Evolutionary conservation across 2,888 invertebrate genomes (phyloP), one percentile per base, ranked within the genome.

Genomic region (Melangyna quadrimaculata): DNA sequence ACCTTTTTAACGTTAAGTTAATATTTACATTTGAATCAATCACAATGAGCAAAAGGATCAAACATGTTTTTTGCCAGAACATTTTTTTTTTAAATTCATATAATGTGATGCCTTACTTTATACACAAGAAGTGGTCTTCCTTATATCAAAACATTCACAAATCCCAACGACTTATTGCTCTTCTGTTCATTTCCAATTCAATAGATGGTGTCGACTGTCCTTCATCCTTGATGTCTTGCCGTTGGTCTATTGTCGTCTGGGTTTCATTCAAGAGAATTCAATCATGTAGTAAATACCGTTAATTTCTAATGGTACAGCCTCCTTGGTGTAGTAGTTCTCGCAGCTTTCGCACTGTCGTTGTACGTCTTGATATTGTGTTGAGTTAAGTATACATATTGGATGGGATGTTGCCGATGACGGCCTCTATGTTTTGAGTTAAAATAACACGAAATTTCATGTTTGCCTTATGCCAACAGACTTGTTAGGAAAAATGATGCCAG

Each of bases 231-330:
- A 61, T 61, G 10, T 19, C 27, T 48, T 19, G 63, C 24, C 63
- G 27, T 59, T 37, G 57, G 17, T 61, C 27, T 35, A 65, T 65
- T 45, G 45, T 37, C 53, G 45, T 37, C 35, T 63, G 22, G 22
- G 55, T 32, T 61, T 79, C 59, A 51, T 79, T 67, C 48, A 59
- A 73, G 72, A 35, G 65, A 79, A 67, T 79, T 59, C 48, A 79
- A 73, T 67, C 40, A 45, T 79, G 59, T 61, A 51, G 73, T 69
- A 51, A 79, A 73, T 61, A 74, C 43, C 74, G 59, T 73, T 69
- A 69, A 67, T 53, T 69, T 53, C 61, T 51, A 40, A 74, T 29
- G 61, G 79, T 74, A 19, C 35, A 53, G 53, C 74, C 61, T 69
- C 35, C 65, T 74, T 80, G 24, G 7, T 80, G 61, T 69, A 70